Evolutionary conservation across 2,888 invertebrate species (phyloP), one percentile per base, ranked within the genome.

Genomic region (Papilio demoleus): DNA sequence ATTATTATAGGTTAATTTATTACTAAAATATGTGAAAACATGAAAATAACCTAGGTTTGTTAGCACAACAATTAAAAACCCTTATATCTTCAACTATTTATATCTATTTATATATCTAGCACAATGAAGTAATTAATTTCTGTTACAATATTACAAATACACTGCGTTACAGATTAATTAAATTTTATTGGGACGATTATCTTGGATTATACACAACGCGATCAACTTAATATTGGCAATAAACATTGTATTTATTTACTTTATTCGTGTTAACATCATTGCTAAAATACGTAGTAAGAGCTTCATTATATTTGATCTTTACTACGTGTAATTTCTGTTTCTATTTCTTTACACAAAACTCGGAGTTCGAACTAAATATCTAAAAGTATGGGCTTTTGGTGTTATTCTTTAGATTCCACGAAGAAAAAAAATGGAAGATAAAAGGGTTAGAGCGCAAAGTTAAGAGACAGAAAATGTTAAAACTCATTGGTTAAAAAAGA

Each of bases 151-250:
- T 31, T 53, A 50, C 8, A 31, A 53, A n/a, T 22, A 17, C 31
- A 17, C 17, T 17, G n/a, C n/a, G 53, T 17, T n/a, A 31, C 31
- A 56, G 9, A 4, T 27, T 56, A 56, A 56, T 31, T 17, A 31
- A 56, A 56, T 31, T 56, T n/a, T 56, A 31, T 56, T 31, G n/a
- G 31, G 17, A 14, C 17, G 53, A 56, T 56, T 31, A 56, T 31
- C 31, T 31, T 56, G n/a, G 17, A 31, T 31, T 56, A 31, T 27
- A 27, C n/a, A 31, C n/a, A 31, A 27, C 17, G 2, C 27, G 4
- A 53, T 27, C n/a, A n/a, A 27, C 6, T 53, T 47, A n/a, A 47
- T 45, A 22, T 45, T 11, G n/a, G 27, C n/a, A 53, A 53, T 53
- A 17, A 53, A 53, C 27, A 12, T 53, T 53, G n/a, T 45, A 45